Evolutionary conservation across 2,797 vertebrate genomes (phyloP).

Genomic region (Natrix natrix): DNA sequence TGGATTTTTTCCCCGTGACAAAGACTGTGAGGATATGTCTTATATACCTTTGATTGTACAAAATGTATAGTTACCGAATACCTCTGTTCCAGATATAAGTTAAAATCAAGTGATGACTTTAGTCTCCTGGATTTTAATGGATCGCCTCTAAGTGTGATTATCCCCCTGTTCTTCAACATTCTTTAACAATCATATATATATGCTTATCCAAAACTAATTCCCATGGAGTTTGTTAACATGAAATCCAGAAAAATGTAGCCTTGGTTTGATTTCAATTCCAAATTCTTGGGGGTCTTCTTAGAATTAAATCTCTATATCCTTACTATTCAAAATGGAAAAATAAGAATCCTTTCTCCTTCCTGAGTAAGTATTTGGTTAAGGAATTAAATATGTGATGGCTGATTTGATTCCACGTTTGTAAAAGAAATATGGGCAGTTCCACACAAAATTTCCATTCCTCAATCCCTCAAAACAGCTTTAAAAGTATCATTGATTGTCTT

Average conservation of each 20-base stretch:
- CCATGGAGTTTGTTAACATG: background rate
- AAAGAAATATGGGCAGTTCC: background rate
- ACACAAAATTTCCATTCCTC: background rate
- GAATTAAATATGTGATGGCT: background rate
- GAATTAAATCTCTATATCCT: background rate
- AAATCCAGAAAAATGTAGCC: background rate
- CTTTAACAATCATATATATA: background rate
- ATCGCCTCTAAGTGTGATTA: background rate
- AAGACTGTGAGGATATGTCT: background rate
- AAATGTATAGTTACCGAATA: background rate
- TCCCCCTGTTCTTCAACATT: background rate
- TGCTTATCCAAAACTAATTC: background rate
- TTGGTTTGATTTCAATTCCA: background rate
- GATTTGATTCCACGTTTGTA: background rate
- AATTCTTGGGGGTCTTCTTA: background rate
- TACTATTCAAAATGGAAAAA: conserved; percentile 1
- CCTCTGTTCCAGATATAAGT: background rate
- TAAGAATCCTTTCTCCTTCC: conserved; percentile 5
- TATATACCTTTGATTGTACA: background rate
- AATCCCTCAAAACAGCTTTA: background rate
- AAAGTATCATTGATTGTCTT: background rate
- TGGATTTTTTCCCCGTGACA: background rate
- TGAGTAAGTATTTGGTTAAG: background rate
- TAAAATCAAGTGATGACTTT: background rate
- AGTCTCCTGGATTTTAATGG: background rate